phyloP scores from a whole-genome alignment of 2,113 vertebrate genomes.

The Periophthalmodon schlosseri region DNA sequence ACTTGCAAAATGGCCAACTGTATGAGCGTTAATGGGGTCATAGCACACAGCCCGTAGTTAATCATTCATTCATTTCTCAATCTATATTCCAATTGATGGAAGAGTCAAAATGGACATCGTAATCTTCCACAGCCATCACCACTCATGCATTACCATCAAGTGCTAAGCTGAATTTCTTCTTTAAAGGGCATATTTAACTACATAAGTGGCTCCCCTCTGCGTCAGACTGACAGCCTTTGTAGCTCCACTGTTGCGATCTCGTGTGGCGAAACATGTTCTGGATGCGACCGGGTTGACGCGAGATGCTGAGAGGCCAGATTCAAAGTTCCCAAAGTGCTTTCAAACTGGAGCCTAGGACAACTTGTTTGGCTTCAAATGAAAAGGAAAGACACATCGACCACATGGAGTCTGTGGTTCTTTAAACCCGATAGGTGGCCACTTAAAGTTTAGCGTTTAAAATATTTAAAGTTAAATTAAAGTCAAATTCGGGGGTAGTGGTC shows the following conservation, averaged over 20 bases:
- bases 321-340: conserved; percentile 52
- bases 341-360: conserved; percentile 35
- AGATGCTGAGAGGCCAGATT: conserved; percentile 38
- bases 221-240: conserved; percentile 13
- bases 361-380: conserved; percentile 42
- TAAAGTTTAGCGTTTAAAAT: neutral
- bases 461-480: neutral
- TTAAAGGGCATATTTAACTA: conserved; percentile 56
- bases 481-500: neutral
- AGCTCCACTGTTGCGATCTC: conserved; percentile 27
- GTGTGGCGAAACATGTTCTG: conserved; percentile 35
- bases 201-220: conserved; percentile 25
- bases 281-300: conserved; percentile 26
- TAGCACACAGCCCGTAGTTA: neutral
- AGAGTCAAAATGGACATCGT: neutral
- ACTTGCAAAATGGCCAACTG: neutral
- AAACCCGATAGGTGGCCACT: neutral
- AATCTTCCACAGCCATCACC: conserved; percentile 6
- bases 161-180: conserved; percentile 25
- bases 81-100: neutral
- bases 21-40: neutral
- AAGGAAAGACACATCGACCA: neutral
- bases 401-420: neutral
- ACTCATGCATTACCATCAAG: conserved; percentile 30
- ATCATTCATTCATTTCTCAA: conserved; percentile 2